phyloP scores from a whole-genome alignment of 2,113 vertebrate genomes.

The Pangasianodon hypophthalmus region DNA sequence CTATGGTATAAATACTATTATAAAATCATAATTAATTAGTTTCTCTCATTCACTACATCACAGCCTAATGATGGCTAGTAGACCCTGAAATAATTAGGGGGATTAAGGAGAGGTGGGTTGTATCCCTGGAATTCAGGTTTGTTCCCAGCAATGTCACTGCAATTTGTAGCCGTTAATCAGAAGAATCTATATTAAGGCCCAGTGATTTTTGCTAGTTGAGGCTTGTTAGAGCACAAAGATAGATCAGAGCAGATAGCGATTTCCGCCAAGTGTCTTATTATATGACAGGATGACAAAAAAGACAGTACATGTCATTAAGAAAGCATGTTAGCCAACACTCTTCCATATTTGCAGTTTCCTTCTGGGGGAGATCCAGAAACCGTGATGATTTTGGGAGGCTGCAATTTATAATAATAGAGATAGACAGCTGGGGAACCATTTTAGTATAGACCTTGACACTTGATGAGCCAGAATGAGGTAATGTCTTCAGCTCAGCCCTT shows the following conservation, averaged over 20 bases:
- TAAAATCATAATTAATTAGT: neutral
- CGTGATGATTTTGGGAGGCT: neutral
- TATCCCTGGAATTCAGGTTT: neutral
- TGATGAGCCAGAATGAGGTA: neutral
- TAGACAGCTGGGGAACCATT: neutral
- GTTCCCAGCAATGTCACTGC: neutral
- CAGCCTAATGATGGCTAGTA: neutral
- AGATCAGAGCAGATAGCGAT: neutral
- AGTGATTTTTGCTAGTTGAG: neutral
- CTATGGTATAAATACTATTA: neutral
- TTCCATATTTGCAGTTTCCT: neutral
- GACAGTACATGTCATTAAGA: neutral
- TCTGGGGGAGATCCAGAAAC: neutral
- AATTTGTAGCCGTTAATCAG: neutral
- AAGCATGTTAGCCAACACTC: neutral
- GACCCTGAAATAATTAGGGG: neutral
- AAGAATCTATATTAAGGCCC: neutral
- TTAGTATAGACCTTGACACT: conserved; percentile 2
- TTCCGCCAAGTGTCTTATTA: neutral
- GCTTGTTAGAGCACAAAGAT: neutral
- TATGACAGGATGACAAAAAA: neutral
- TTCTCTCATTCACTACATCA: neutral
- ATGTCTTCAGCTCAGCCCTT: neutral
- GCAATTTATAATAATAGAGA: neutral
- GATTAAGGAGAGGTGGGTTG: neutral